Percentiles rank a stretch among this genome's conserved stretches.
Conservation (phyloP, 1,140 invertebrate species). For the Cataglyphis hispanica region DNA sequence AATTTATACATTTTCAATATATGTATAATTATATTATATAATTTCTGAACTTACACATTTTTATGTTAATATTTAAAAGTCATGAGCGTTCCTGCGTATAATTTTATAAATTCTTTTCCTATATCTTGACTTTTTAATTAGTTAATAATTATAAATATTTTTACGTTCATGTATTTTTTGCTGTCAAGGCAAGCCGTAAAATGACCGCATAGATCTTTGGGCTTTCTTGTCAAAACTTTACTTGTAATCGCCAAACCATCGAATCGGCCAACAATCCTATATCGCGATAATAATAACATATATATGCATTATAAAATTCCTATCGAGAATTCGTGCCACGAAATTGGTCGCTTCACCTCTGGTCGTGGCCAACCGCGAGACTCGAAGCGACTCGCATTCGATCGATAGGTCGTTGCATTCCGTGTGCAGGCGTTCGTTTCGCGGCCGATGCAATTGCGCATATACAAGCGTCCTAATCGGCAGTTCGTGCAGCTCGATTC, state of each 20-base stretch:
- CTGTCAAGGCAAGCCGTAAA: neutral
- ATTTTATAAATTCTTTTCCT: neutral
- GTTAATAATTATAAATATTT: neutral
- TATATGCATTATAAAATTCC: slow-evolving; percentile 36
- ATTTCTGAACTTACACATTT: neutral
- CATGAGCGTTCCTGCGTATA: neutral
- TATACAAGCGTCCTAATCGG: slow-evolving; percentile 61
- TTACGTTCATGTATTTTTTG: neutral
- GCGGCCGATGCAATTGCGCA: slow-evolving; percentile 62
- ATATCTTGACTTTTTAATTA: neutral
- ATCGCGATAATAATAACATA: slow-evolving; percentile 38
- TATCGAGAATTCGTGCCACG: slow-evolving; percentile 31
- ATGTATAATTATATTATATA: slow-evolving; percentile 7
- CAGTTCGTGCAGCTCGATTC: slow-evolving; percentile 55
- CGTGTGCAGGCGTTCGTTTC: slow-evolving; percentile 61
- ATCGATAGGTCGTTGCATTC: slow-evolving; percentile 66
- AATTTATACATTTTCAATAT: neutral
- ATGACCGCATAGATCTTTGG: neutral
- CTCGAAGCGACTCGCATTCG: slow-evolving; percentile 53
- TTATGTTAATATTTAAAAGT: neutral
- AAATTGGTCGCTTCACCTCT: slow-evolving; percentile 44
- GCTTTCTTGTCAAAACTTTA: neutral
- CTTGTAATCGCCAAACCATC: neutral
- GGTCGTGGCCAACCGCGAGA: slow-evolving; percentile 43
- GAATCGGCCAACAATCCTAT: slow-evolving; percentile 18